These are phyloP conservation scores for Perca fluviatilis DNA, from an alignment of 2,113 vertebrate species.

Conservation along the genomic window DNA sequence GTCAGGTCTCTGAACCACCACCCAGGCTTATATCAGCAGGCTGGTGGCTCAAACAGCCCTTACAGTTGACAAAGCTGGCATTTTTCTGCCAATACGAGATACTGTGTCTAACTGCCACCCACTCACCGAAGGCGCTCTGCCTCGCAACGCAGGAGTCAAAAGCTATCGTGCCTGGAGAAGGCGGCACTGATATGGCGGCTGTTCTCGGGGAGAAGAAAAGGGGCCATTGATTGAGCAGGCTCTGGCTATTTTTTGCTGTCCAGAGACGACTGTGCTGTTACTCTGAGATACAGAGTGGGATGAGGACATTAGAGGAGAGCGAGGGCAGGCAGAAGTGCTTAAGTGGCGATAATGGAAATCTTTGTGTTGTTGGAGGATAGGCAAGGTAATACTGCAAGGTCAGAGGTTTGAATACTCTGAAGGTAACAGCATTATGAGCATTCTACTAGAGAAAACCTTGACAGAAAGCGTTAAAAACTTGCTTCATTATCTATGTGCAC, in stretches of 20 bases:
- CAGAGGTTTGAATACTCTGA: conserved; percentile 18
- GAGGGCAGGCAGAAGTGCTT: conserved; percentile 62
- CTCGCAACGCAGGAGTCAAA: conserved; percentile 71
- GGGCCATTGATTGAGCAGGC: conserved; percentile 66
- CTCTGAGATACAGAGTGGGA: conserved; percentile 69
- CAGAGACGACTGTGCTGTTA: conserved; percentile 59
- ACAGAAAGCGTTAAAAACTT: conserved; percentile 1
- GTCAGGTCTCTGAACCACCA: conserved; percentile 55
- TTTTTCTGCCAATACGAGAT: conserved; percentile 74
- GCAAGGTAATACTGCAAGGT: conserved; percentile 54
- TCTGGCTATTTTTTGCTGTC: conserved; percentile 61
- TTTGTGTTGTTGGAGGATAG: conserved; percentile 44
- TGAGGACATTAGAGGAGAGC: conserved; percentile 67
- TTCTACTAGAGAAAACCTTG: conserved; percentile 8
- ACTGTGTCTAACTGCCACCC: conserved; percentile 72
- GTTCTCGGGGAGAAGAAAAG: conserved; percentile 70
- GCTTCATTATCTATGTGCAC: not conserved
- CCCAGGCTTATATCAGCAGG: conserved; percentile 64
- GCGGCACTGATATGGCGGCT: conserved; percentile 61
- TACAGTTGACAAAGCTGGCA: conserved; percentile 75
- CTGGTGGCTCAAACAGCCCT: conserved; percentile 65
- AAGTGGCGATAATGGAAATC: conserved; percentile 50
- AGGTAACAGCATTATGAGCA: conserved; percentile 20
- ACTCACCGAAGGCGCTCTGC: conserved; percentile 65
- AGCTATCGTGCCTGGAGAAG: conserved; percentile 75